Conservation (phyloP, 1,140 invertebrate species). For the Trialeurodes vaporariorum region DNA sequence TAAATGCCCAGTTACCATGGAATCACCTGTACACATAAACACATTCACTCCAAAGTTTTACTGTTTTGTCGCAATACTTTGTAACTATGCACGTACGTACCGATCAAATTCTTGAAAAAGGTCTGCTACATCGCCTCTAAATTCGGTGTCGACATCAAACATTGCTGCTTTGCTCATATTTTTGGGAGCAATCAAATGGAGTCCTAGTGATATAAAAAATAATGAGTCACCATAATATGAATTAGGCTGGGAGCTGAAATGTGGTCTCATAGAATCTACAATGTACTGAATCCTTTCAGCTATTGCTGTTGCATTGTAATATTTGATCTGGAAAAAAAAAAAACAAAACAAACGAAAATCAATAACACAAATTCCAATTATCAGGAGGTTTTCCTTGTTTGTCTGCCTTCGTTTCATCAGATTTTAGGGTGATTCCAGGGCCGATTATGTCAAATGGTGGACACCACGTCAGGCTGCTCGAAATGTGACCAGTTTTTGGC, state of each 20-base stretch:
- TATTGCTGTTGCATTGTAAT: slow-evolving; percentile 50
- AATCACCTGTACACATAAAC: too few relatives aligned
- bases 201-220: slow-evolving; percentile 66
- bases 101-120: slow-evolving; percentile 55
- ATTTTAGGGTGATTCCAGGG: too few relatives aligned
- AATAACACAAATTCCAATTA: too few relatives aligned
- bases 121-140: slow-evolving; percentile 52
- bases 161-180: slow-evolving; percentile 51
- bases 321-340: slow-evolving; percentile 43
- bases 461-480: too few relatives aligned
- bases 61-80: neutral
- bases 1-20: too few relatives aligned
- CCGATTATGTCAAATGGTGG: too few relatives aligned
- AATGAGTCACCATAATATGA: slow-evolving; percentile 72
- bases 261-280: slow-evolving; percentile 52
- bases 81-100: slow-evolving; percentile 34
- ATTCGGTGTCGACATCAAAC: slow-evolving; percentile 68
- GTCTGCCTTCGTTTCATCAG: too few relatives aligned
- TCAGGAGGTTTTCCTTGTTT: too few relatives aligned
- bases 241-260: slow-evolving; percentile 63
- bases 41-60: neutral
- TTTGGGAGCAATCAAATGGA: slow-evolving; percentile 54
- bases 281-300: slow-evolving; percentile 48
- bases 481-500: too few relatives aligned
- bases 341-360: too few relatives aligned